A percentile compares a stretch with the other conserved stretches of the same genome.
phyloP scores from a whole-genome alignment of 2,113 vertebrate genomes.

The Centrocercus urophasianus region DNA sequence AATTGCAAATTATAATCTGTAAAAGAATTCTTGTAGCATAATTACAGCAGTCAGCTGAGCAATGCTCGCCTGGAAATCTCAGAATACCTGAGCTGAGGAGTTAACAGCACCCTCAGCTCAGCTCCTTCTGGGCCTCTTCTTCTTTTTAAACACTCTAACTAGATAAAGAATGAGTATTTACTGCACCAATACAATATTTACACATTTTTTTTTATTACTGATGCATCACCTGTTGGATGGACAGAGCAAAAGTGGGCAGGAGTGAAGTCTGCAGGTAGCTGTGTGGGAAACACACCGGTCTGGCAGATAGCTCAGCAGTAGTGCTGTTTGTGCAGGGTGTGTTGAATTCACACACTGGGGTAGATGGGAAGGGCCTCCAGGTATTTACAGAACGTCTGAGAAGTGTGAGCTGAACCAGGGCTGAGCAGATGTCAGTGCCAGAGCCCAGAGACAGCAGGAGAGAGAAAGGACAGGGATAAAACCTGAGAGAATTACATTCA shows the following conservation, averaged over 20 bases:
- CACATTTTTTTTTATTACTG: too few relatives aligned
- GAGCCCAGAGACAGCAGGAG: neutral
- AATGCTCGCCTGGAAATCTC: neutral
- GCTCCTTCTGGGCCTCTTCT: too few relatives aligned
- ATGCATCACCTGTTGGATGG: too few relatives aligned
- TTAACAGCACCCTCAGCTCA: too few relatives aligned
- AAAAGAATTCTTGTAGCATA: neutral
- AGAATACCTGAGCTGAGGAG: too few relatives aligned
- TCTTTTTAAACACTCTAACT: too few relatives aligned
- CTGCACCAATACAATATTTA: too few relatives aligned
- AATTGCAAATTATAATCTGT: neutral
- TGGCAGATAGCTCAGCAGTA: neutral
- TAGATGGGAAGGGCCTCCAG: neutral
- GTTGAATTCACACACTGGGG: neutral
- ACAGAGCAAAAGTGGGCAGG: neutral
- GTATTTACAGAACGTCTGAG: neutral
- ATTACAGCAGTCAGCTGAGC: neutral
- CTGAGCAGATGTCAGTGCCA: neutral
- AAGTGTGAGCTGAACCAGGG: neutral
- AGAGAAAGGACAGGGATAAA: neutral
- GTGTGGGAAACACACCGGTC: accelerated
- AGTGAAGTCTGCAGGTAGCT: neutral
- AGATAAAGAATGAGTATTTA: too few relatives aligned
- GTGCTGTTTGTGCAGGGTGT: accelerated
- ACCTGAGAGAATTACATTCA: neutral